phyloP scores from a whole-genome alignment of 2,888 invertebrate species.

The Hipparchia semele region DNA sequence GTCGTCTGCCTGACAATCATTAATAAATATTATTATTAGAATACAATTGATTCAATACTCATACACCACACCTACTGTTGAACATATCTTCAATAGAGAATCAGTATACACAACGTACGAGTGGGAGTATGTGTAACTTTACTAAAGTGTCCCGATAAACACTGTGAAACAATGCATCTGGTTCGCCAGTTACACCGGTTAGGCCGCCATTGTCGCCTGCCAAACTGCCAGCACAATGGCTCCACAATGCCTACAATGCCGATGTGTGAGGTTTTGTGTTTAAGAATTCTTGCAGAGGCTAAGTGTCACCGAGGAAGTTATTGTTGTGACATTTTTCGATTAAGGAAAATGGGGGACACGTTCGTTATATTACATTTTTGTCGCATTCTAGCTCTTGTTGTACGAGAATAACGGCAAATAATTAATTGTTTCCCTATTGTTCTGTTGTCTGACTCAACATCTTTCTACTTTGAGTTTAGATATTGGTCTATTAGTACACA shows the following conservation, averaged over 20 bases:
- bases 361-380: neutral
- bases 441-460: neutral
- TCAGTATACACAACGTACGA: conserved; percentile 1
- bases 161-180: conserved; percentile 36
- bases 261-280: conserved; percentile 28
- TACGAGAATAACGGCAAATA: neutral
- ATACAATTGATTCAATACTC: conserved; percentile 1
- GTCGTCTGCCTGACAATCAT: neutral
- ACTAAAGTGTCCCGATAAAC: conserved; percentile 33
- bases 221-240: conserved; percentile 32
- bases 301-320: conserved; percentile 17
- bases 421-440: neutral
- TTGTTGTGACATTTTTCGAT: conserved; percentile 18
- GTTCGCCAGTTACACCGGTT: conserved; percentile 33
- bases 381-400: neutral
- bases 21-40: neutral
- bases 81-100: conserved; percentile 1
- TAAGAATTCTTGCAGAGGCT: conserved; percentile 19
- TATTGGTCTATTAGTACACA: too few species aligned
- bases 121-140: conserved; percentile 2
- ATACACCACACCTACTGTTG: conserved; percentile 1
- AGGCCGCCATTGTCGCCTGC: conserved; percentile 32
- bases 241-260: conserved; percentile 10
- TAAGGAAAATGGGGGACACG: neutral
- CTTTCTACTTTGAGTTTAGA: neutral